Base-by-base conservation (phyloP, 2,888 invertebrate genomes). In the Osedax frankpressi region DNA sequence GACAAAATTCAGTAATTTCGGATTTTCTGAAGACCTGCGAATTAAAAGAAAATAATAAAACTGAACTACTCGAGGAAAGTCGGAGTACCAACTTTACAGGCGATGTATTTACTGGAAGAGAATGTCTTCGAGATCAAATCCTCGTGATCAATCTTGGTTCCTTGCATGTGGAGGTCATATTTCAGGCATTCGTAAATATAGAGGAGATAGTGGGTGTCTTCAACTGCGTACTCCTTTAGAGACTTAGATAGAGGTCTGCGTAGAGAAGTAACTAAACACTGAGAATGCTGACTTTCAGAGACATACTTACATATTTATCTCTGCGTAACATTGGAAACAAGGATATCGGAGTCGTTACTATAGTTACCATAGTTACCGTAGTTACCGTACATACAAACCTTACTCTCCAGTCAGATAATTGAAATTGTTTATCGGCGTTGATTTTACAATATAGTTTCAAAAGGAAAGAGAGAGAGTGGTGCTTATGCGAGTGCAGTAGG, bases 331-430 rank as follows among this genome's bases (percentile, higher is more conserved):
- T n/a, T n/a, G n/a, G n/a, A n/a, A n/a, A n/a, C n/a, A n/a, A n/a
- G n/a, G n/a, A n/a, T n/a, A n/a, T n/a, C n/a, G n/a, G n/a, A n/a
- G n/a, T n/a, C n/a, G n/a, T n/a, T n/a, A n/a, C n/a, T n/a, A n/a
- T n/a, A n/a, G n/a, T n/a, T n/a, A n/a, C n/a, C n/a, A n/a, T n/a
- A n/a, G n/a, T n/a, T n/a, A n/a, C n/a, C n/a, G 24, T 11, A n/a
- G n/a, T n/a, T n/a, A n/a, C n/a, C n/a, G n/a, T n/a, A n/a, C n/a
- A n/a, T 19, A 73, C 76, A 29, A 81, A 88, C 88, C 91, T 87
- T 75, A 93, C 90, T 76, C 95, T 89, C 95, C 95, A 96, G 85
- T 96, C 95, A 0, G 96, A 94, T 74, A 94, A 85, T 83, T 96
- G 97, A 83, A 90, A 93, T 76, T 90, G 89, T 84, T 98, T 98